These are phyloP conservation scores for Hoplostethus atlanticus DNA, from an alignment of 2,797 vertebrate species.

Conservation along the genomic window DNA sequence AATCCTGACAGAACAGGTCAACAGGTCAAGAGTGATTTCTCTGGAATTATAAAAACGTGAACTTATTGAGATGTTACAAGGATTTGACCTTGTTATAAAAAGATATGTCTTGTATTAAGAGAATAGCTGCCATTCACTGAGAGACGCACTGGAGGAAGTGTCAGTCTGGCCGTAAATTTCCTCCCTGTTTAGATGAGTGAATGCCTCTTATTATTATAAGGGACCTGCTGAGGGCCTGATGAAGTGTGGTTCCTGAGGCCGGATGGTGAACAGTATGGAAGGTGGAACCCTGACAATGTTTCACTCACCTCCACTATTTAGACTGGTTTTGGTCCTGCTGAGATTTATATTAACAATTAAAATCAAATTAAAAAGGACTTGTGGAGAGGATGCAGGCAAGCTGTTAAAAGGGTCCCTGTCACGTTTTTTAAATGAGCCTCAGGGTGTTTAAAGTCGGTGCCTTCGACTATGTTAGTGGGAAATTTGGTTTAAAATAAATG, in stretches of 20 bases:
- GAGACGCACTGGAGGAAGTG: constrained; percentile 27
- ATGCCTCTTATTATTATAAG: constrained; percentile 19
- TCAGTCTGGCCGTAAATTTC: constrained; percentile 40
- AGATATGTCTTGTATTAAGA: constrained; percentile 17
- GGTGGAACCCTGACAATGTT: constrained; percentile 47
- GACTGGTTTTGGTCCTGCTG: constrained; percentile 64
- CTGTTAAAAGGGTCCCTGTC: constrained; percentile 5
- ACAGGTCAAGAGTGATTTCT: background rate
- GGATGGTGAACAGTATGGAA: constrained; percentile 61
- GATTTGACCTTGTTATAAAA: constrained; percentile 26
- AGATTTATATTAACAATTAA: constrained; percentile 78
- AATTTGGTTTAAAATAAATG: background rate
- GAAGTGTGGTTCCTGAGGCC: constrained; percentile 38
- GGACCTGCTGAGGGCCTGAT: constrained; percentile 61
- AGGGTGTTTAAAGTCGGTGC: background rate
- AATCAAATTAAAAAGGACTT: constrained; percentile 51
- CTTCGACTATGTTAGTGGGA: background rate
- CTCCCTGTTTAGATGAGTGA: constrained; percentile 36
- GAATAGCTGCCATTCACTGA: constrained; percentile 9
- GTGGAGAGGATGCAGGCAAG: constrained; percentile 19
- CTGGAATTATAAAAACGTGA: constrained; percentile 13
- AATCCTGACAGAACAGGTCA: background rate
- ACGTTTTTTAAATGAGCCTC: background rate
- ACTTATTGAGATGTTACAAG: constrained; percentile 9
- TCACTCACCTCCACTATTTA: constrained; percentile 62